Base-by-base conservation (phyloP, 2,113 vertebrate species). In the Brachyistius frenatus region DNA sequence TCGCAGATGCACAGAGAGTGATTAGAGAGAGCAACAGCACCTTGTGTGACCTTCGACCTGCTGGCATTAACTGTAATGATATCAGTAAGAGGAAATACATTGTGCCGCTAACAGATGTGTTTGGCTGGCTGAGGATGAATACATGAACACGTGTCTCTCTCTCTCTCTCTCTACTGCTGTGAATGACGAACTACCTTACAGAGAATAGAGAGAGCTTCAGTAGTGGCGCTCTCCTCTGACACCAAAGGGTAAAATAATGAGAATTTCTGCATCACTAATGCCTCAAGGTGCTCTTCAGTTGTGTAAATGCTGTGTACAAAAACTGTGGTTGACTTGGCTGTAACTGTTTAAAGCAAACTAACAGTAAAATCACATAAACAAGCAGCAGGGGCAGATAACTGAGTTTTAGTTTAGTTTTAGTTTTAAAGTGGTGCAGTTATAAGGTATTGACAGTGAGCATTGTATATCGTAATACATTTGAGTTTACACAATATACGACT, bases 31-130 rank as follows among this genome's bases (percentile, higher is more conserved):
- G 81, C 74, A 79, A 73, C 62, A 41, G 30, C 86, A 88, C 90
- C 86, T 90, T 89, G 74, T 35, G 66, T 82, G 79, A 91, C 90
- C 93, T 91, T 33, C 91, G 89, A 91, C 93, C 89, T 31, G 44
- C 77, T 53, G 61, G 60, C 77, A 93, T 87, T 88, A 89, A 79
- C 78, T 66, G 81, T 87, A 88, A 92, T 91, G 87, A 93, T 91
- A 89, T 87, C 83, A 67, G 73, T 78, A 30, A 86, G 77, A 84
- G 56, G 66, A 79, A 5, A 68, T 33, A 63, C 57, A 76, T 66
- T 83, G 84, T 84, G 88, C 80, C 4, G 68, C 76, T 71, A 58
- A 84, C 78, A 83, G 79, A 83, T 89, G 83, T 76, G 80, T 77
- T 72, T 81, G 73, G 75, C 67, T 55, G 68, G 68, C 65, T 83